Evolutionary conservation across 1,140 invertebrate genomes (phyloP).

Genomic region (Drosophila elegans): DNA sequence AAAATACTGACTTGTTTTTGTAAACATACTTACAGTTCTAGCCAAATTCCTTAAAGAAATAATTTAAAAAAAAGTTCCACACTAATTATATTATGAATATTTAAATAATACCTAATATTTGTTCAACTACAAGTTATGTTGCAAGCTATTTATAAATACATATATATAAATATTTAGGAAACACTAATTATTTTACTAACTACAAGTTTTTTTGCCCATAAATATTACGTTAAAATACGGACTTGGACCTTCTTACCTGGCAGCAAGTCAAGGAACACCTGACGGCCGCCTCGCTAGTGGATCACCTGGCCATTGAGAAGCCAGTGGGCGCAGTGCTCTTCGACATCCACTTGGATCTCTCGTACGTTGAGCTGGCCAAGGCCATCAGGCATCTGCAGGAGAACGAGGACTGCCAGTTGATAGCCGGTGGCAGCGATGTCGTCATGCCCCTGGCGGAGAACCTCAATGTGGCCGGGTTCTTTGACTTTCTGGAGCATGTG

Average conservation of each 20-base stretch:
- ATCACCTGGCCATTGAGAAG: slow-evolving; percentile 57
- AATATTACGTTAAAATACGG: background rate
- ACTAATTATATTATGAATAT: too few species aligned
- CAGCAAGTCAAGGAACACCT: slow-evolving; percentile 73
- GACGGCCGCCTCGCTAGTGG: slow-evolving; percentile 55
- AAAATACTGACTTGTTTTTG: too few species aligned
- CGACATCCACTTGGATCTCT: slow-evolving; percentile 73
- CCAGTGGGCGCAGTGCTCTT: slow-evolving; percentile 74
- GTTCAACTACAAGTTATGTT: too few species aligned
- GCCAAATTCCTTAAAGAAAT: too few species aligned
- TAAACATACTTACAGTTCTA: too few species aligned
- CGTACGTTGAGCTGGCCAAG: slow-evolving; percentile 71
- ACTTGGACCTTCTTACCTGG: background rate
- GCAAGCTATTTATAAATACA: too few species aligned
- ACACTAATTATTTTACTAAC: too few species aligned
- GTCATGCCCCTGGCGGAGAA: slow-evolving; percentile 67
- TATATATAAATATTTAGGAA: too few species aligned
- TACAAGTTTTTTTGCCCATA: too few species aligned
- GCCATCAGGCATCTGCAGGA: slow-evolving; percentile 66
- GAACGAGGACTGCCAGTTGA: slow-evolving; percentile 62
- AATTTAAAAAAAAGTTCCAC: too few species aligned
- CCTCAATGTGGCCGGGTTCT: slow-evolving; percentile 79
- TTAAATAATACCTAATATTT: too few species aligned
- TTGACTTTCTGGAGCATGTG: slow-evolving; percentile 85
- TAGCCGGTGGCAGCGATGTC: slow-evolving; percentile 71